Percentiles rank a stretch among this genome's conserved stretches.
Evolutionary conservation across 2,888 invertebrate species (phyloP).

Genomic region (Crioceris asparagi): DNA sequence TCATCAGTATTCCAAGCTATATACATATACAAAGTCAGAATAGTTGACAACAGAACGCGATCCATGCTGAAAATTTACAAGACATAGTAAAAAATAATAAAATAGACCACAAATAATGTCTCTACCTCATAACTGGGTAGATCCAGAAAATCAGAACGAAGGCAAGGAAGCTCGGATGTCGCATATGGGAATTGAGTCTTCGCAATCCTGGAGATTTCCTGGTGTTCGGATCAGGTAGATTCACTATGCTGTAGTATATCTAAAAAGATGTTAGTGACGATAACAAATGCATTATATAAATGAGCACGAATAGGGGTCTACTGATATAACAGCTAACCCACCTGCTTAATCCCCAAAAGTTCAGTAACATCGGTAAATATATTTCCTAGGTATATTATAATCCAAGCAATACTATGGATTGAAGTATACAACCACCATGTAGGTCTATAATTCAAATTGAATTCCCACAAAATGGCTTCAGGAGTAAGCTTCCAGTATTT

Average conservation of each 20-base stretch:
- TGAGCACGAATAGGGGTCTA: no score
- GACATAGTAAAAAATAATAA: background rate
- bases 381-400: slow-evolving; percentile 48
- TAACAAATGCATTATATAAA: background rate
- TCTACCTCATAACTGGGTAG: slow-evolving; percentile 48
- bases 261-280: slow-evolving; percentile 20
- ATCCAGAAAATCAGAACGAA: slow-evolving; percentile 47
- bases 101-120: background rate
- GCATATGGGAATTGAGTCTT: slow-evolving; percentile 45
- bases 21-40: slow-evolving; percentile 48
- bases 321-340: slow-evolving; percentile 14
- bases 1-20: slow-evolving; percentile 50
- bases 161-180: slow-evolving; percentile 53
- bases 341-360: slow-evolving; percentile 50
- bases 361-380: slow-evolving; percentile 52
- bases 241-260: slow-evolving; percentile 46
- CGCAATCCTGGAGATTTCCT: slow-evolving; percentile 45
- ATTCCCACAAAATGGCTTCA: slow-evolving; percentile 43
- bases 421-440: slow-evolving; percentile 42
- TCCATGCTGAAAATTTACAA: slow-evolving; percentile 40
- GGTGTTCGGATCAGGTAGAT: slow-evolving; percentile 40
- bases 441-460: slow-evolving; percentile 39
- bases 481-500: slow-evolving; percentile 43
- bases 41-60: slow-evolving; percentile 41
- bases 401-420: slow-evolving; percentile 45